Evolutionary conservation across 2,888 invertebrate genomes (phyloP).

Genomic region (Eremobia ochroleuca): DNA sequence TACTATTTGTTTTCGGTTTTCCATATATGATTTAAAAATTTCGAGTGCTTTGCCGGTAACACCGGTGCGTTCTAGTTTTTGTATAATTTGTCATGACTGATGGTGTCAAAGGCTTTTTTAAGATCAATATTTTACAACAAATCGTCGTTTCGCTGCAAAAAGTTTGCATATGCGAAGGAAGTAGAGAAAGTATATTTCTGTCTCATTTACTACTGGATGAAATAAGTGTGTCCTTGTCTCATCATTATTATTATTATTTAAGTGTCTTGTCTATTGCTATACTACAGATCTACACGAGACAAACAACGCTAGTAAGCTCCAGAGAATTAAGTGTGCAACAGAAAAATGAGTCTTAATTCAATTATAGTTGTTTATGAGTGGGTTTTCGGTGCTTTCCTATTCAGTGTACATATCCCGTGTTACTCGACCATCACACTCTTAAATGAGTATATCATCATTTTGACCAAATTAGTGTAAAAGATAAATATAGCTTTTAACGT

Average conservation of each 20-base stretch:
- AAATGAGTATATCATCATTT: neutral
- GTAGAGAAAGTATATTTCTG: neutral
- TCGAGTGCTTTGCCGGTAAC: slow-evolving; percentile 7
- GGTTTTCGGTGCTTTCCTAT: slow-evolving; percentile 5
- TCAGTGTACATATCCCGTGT: slow-evolving; percentile 4
- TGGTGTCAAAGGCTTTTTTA: slow-evolving; percentile 4
- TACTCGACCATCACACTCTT: neutral
- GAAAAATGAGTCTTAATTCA: neutral
- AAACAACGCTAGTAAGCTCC: neutral
- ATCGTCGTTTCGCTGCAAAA: neutral
- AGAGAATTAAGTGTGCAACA: neutral
- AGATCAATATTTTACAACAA: neutral
- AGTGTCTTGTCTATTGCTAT: neutral
- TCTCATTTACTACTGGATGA: neutral
- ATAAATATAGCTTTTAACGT: neutral
- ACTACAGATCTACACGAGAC: neutral
- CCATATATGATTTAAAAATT: no score
- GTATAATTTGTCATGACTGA: neutral
- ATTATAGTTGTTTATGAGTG: neutral
- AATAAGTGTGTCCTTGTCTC: neutral
- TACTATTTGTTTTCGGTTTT: no score
- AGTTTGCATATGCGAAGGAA: neutral
- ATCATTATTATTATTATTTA: neutral
- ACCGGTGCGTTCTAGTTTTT: slow-evolving; percentile 2
- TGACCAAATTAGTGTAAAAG: neutral